Base-by-base conservation (phyloP, 2,113 vertebrate species). In the Smithornis capensis region DNA sequence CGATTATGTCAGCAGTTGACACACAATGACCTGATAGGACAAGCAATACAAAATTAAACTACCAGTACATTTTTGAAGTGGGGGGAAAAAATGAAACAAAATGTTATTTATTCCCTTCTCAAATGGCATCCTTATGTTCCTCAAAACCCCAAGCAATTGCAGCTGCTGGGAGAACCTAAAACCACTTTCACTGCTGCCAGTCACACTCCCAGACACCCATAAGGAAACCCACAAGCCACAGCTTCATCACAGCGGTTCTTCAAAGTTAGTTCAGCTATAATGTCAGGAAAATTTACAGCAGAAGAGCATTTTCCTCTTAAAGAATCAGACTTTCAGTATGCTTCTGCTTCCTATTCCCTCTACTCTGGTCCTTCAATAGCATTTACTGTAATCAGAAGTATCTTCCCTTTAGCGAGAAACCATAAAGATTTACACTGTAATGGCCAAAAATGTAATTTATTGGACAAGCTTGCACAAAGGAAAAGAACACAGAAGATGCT, bases 111-210 rank as follows among this genome's bases (percentile, higher is more conserved):
- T 98, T 44, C 96, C 98, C 82, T 98, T 98, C 94, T 98, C 98
- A 95, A 98, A 99, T 88, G 98, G 98, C 88, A 99, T 98, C 76
- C 98, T 97, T 73, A 99, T 96, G 97, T 98, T 98, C 83, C 97
- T 94, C 59, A 92, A 92, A 98, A 91, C 42, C 89, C 64, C 94
- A 97, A 96, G 98, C 71, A 75, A 95, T 49, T 91, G 87, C 94
- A 95, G 94, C 89, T 96, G 91, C 38, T 82, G 71, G 49, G 37
- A 92, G 77, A 95, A 92, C 47, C 67, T 87, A 70, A 67, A 76
- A 64, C 59, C 86, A 63, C 91, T 94, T 92, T 91, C 91, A 62
- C 62, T 91, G 68, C 68, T 88, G 69, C 79, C 59, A 91, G 62
- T 57, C 87, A 93, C 37, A 31, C 80, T 82, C 33, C 76, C 88